Evolutionary conservation across 2,888 invertebrate genomes (phyloP).

Genomic region (Coenonympha arcania): DNA sequence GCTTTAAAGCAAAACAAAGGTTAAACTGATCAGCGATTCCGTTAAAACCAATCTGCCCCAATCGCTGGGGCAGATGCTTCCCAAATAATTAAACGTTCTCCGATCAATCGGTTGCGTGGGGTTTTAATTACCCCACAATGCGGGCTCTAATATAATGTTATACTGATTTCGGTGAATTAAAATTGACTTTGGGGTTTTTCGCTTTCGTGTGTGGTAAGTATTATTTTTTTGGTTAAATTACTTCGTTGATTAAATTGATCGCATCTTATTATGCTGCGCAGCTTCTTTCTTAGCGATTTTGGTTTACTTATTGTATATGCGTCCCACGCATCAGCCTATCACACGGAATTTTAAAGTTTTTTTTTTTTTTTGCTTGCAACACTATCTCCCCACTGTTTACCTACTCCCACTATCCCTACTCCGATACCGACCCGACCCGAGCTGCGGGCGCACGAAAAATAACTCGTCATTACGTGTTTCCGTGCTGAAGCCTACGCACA

Average conservation of each 20-base stretch:
- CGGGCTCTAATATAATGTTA: constrained; percentile 27
- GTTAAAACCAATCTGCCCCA: constrained; percentile 13
- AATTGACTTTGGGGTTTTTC: constrained; percentile 3
- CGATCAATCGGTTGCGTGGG: constrained; percentile 19
- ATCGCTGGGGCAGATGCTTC: constrained; percentile 20
- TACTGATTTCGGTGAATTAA: constrained; percentile 12
- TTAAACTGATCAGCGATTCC: constrained; percentile 10
- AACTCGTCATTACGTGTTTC: too few species aligned
- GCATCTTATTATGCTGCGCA: too few species aligned
- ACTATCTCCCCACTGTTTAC: too few species aligned
- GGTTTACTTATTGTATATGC: too few species aligned
- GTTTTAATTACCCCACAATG: constrained; percentile 24
- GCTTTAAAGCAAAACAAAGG: constrained; percentile 4
- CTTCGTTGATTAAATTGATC: background rate
- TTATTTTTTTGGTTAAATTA: background rate
- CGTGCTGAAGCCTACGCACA: too few species aligned
- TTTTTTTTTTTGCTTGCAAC: too few species aligned
- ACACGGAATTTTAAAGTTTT: too few species aligned
- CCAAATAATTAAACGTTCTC: constrained; percentile 17
- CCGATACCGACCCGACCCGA: too few species aligned
- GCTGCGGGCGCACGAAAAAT: too few species aligned
- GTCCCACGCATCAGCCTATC: too few species aligned
- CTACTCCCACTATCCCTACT: too few species aligned
- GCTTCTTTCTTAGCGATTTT: too few species aligned
- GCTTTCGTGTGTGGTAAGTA: background rate